Evolutionary conservation across 2,113 vertebrate genomes (phyloP), one percentile per base, ranked within the genome.

Genomic region (Ptilonorhynchus violaceus): DNA sequence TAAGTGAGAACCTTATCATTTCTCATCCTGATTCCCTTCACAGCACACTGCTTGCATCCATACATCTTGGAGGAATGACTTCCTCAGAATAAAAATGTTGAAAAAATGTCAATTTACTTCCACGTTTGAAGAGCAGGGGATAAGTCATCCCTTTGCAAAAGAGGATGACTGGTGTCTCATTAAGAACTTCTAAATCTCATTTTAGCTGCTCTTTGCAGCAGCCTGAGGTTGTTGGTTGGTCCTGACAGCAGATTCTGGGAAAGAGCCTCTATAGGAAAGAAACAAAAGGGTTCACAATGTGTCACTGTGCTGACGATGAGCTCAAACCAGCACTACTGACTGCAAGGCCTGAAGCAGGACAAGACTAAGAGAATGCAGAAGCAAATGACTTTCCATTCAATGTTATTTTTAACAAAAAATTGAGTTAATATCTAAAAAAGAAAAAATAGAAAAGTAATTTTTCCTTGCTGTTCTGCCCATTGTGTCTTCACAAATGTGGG

Each of bases 401-500:
- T 55, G 24, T 30, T 68, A 56, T 55, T 88, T 89, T 28, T 10
- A 7, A 30, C 22, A 58, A 76, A 39, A 92, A 94, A 41, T 5
- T 4, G 7, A 20, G 19, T 74, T 92, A 88, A 66, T 90, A 55
- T 12, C 30, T 52, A 73, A 83, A 93, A 93, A 93, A 72, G 49
- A 60, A 69, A 60, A 86, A 66, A 11, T 5, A 50, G 11, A 77
- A 30, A 64, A 84, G 76, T 52, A 33, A 56, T 89, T 93, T 93
- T 78, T 80, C 27, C 52, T 92, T 52, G 30, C 52, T 78, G 30
- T 66, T 95, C 82, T 85, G 9, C 55, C 72, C 83, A 50, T 94
- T 95, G 86, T 95, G 28, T 66, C 83, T 81, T 87, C 73, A 96
- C 86, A 95, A 92, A 93, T 5, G 73, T 84, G 80, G 47, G 44